These are phyloP conservation scores for Sebastes melanostomus DNA, from an alignment of 2,797 vertebrate genomes.

Conservation along the genomic window DNA sequence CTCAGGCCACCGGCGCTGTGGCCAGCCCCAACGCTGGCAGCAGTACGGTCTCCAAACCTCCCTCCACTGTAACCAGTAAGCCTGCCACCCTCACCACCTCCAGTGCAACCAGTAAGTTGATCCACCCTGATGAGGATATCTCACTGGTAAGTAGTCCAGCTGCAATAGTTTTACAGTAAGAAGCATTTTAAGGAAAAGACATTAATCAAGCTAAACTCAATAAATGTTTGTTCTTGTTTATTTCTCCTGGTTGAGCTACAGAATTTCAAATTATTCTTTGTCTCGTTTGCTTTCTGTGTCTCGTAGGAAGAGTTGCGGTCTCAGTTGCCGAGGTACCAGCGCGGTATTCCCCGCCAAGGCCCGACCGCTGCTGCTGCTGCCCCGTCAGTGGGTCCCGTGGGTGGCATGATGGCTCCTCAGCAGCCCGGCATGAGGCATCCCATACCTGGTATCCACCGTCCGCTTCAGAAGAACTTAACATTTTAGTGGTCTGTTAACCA, in stretches of 20 bases:
- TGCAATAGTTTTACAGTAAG: slow-evolving; percentile 62
- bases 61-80: slow-evolving; percentile 95
- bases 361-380: slow-evolving; percentile 80
- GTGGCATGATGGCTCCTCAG: slow-evolving; percentile 89
- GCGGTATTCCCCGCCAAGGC: slow-evolving; percentile 85
- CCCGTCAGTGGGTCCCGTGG: slow-evolving; percentile 85
- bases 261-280: neutral
- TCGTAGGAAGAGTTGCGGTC: slow-evolving; percentile 91
- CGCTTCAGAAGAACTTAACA: neutral
- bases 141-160: slow-evolving; percentile 94
- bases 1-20: slow-evolving; percentile 84
- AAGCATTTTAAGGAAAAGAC: slow-evolving; percentile 2
- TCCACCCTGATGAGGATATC: slow-evolving; percentile 99
- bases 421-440: slow-evolving; percentile 90
- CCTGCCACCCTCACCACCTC: slow-evolving; percentile 96
- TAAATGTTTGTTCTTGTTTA: neutral
- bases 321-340: slow-evolving; percentile 91
- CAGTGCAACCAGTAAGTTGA: slow-evolving; percentile 99
- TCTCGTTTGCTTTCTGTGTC: slow-evolving; percentile 17
- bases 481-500: neutral
- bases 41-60: slow-evolving; percentile 90
- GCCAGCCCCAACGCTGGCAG: slow-evolving; percentile 76
- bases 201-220: neutral
- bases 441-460: slow-evolving; percentile 84
- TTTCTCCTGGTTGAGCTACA: neutral